These are phyloP conservation scores for Trachelus iudaicus DNA, from an alignment of 2,888 invertebrate genomes.

Conservation along the genomic window DNA sequence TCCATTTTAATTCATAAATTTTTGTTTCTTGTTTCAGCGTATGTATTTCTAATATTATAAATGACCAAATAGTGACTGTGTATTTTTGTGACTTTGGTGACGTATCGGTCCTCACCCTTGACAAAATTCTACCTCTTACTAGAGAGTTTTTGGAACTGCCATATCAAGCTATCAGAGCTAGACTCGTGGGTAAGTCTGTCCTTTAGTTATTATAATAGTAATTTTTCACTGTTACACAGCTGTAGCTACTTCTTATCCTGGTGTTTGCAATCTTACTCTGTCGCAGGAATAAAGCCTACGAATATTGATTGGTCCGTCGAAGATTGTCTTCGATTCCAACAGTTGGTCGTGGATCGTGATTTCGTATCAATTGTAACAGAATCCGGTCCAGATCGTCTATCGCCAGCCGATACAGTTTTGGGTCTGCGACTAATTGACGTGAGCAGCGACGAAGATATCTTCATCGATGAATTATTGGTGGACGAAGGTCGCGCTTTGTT, in stretches of 20 bases:
- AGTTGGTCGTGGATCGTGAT: slow-evolving; percentile 75
- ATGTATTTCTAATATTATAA: slow-evolving; percentile 68
- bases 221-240: slow-evolving; percentile 6
- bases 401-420: slow-evolving; percentile 73
- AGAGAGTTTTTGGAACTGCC: slow-evolving; percentile 71
- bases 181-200: slow-evolving; percentile 69
- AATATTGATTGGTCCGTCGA: slow-evolving; percentile 78
- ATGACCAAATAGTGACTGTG: slow-evolving; percentile 70
- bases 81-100: slow-evolving; percentile 76
- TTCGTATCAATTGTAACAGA: slow-evolving; percentile 78
- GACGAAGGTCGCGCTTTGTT: slow-evolving; percentile 70
- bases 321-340: slow-evolving; percentile 79
- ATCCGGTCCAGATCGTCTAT: slow-evolving; percentile 72
- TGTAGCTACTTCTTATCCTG: slow-evolving; percentile 11
- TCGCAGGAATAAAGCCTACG: slow-evolving; percentile 68
- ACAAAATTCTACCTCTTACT: slow-evolving; percentile 70
- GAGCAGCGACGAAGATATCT: slow-evolving; percentile 74
- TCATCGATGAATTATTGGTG: slow-evolving; percentile 75
- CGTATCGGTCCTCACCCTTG: slow-evolving; percentile 69
- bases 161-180: slow-evolving; percentile 75
- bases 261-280: slow-evolving; percentile 33
- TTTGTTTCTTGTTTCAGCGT: slow-evolving; percentile 61
- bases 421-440: slow-evolving; percentile 79
- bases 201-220: not conserved
- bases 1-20: not conserved